Base-by-base conservation (phyloP, 2,113 vertebrate genomes). In the Rissa tridactyla region DNA sequence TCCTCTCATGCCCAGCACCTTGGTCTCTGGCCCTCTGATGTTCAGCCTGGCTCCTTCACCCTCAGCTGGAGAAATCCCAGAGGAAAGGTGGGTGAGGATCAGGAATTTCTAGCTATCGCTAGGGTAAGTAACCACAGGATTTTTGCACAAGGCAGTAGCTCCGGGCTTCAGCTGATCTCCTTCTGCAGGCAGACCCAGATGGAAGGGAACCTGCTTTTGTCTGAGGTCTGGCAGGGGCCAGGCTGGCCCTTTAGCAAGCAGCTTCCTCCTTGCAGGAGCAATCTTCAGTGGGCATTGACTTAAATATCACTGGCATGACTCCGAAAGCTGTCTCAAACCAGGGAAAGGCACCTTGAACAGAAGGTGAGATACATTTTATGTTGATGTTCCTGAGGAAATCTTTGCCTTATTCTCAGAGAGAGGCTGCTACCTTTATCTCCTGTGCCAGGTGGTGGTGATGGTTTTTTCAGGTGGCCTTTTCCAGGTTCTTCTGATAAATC, bases 61-160 rank as follows among this genome's bases (percentile, higher is more conserved):
- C 57, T 64, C 15, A 80, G 17, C 16, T 76, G 58, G 15, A 47
- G n/a, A 72, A 68, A 42, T 40, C 25, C 42, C 46, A 71, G 25
- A 34, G n/a, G 16, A 71, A 85, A 65, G 15, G 7, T 14, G 2
- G 5, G 11, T 47, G 38, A 69, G 32, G 20, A 61, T 18, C 19
- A 20, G 46, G 21, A 65, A 27, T 7, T 30, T 55, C 29, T 25
- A 29, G 7, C 15, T 70, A 0, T 57, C 2, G 0, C 7, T 13
- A 25, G 7, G 16, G 5, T 46, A 81, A 60, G 30, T 29, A 64
- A 44, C 2, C 4, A 55, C 0, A 0, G 13, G 30, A 27, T 8
- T 62, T 92, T 73, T 86, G 44, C 34, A 49, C 6, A 80, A 47
- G 20, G 9, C 25, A 68, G 5, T 10, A 85, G 17, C 23, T 69